A percentile compares a stretch with the other conserved stretches of the same genome.
Conservation (phyloP, 1,140 invertebrate species). For the Apis mellifera region Amel_HAv3.1 CM009936.2:4866501-4867000, state of each 20-base stretch:
- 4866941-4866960: neutral
- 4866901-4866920: neutral
- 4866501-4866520: conserved; percentile 1
- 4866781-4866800: conserved; percentile 6
- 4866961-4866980: neutral
- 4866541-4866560: neutral
- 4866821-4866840: neutral
- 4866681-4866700: conserved; percentile 17
- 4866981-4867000: neutral
- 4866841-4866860: neutral
- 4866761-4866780: conserved; percentile 37
- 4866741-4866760: conserved; percentile 35
- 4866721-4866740: conserved; percentile 27
- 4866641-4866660: neutral
- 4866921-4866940: neutral
- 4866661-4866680: conserved; percentile 1
- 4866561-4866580: neutral
- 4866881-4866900: conserved; percentile 8
- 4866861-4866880: neutral
- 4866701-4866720: conserved; percentile 28
- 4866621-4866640: neutral
- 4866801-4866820: conserved; percentile 22
- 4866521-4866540: too few relatives aligned
- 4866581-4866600: neutral
- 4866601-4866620: neutral